Evolutionary conservation across 2,888 invertebrate species (phyloP), one percentile per base, ranked within the genome.

Genomic region (Mechanitis messenoides): DNA sequence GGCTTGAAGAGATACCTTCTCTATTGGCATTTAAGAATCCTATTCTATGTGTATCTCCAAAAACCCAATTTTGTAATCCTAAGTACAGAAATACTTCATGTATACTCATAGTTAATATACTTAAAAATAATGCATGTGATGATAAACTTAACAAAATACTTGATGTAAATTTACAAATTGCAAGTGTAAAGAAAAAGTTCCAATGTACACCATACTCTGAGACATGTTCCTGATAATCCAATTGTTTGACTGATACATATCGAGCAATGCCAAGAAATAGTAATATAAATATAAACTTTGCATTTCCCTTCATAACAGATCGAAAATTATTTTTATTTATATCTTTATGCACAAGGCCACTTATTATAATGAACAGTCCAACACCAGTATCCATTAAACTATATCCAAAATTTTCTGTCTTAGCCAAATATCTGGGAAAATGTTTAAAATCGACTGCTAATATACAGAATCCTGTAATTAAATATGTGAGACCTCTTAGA

Each of bases 121-220:
- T 92, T 45, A 92, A 80, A 6, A 92, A 64, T 56, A 93, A 84
- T 33, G 93, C 80, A 55, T 90, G 81, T 45, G 88, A 81, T 2
- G 93, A 79, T 9, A 92, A 79, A 56, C 84, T 90, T 55, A 94
- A 83, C 53, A 95, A 73, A 7, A 93, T 68, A 0, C 93, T 93
- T 47, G 94, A 93, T 31, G 95, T 75, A 1, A 96, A 78, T 84
- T 96, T 97, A 28, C 97, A 94, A 50, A 94, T 84, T 2, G 96
- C 97, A 61, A 99, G 85, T 0, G 98, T 98, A 69, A 98, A 94
- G 83, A 99, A 99, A 80, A 99, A 99, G 84, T 99, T 99, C 96
- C 98, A 98, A 81, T 99, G 98, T 0, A 94, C 92, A 0, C 99
- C 99, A 90, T 99, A 99, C 81, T 99, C 99, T 0, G 95, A 93